These are phyloP conservation scores for Cyanocitta stelleri DNA, from an alignment of 2,113 vertebrate genomes.

Conservation along the genomic window DNA sequence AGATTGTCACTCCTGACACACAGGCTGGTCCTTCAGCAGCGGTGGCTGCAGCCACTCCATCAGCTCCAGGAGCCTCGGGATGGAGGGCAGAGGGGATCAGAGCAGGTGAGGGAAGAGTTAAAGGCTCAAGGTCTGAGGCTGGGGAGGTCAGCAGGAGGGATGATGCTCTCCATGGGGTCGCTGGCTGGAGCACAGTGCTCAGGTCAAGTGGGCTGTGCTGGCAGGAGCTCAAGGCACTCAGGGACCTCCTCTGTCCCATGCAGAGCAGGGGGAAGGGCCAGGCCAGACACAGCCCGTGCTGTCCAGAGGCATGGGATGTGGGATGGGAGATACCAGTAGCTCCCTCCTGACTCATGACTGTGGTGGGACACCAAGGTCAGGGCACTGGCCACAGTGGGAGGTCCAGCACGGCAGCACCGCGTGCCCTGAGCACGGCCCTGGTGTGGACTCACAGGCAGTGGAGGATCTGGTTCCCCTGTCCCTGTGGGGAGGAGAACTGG, in stretches of 20 bases:
- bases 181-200: neutral
- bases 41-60: neutral
- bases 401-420: neutral
- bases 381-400: fast-evolving
- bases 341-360: neutral
- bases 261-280: neutral
- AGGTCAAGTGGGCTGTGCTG: neutral
- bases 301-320: neutral
- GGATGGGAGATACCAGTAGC: neutral
- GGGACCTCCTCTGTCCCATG: neutral
- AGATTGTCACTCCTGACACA: neutral
- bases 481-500: neutral
- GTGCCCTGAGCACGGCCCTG: neutral
- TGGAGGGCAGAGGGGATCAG: neutral
- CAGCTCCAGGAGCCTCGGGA: neutral
- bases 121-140: neutral
- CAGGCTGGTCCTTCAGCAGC: fast-evolving
- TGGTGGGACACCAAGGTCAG: neutral
- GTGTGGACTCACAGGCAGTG: fast-evolving
- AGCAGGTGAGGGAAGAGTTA: neutral
- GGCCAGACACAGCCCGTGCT: neutral
- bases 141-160: neutral
- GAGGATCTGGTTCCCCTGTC: neutral
- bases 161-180: neutral
- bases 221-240: neutral